These are phyloP conservation scores for Erinaceus europaeus DNA, from an alignment of 2,113 vertebrate species.

Conservation along the genomic window DNA sequence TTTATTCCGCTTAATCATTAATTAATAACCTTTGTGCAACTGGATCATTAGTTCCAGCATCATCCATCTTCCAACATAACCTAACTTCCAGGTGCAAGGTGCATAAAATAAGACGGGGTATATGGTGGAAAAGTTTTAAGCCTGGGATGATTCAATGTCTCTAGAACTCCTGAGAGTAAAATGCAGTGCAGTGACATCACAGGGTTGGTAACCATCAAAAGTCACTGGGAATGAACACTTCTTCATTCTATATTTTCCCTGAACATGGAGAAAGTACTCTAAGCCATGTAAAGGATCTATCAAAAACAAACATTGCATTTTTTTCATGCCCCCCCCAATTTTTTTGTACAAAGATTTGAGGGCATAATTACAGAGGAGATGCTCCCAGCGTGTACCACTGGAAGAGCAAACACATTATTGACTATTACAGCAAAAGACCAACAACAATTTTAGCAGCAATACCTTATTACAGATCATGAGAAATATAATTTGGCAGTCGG, in stretches of 20 bases:
- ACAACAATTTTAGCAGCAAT: slow-evolving; percentile 28
- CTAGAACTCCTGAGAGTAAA: background rate
- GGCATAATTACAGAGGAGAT: background rate
- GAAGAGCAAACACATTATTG: background rate
- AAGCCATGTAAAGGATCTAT: background rate
- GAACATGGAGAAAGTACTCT: accelerated
- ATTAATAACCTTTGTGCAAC: background rate
- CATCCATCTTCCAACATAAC: background rate
- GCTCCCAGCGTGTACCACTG: background rate
- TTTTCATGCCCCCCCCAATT: background rate
- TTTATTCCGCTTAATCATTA: background rate
- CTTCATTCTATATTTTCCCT: background rate
- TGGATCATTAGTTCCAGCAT: background rate
- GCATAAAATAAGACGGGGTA: background rate
- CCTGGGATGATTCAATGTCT: background rate
- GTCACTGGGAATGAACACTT: background rate
- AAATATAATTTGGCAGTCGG: too few relatives aligned
- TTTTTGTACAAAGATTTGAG: background rate
- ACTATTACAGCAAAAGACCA: background rate
- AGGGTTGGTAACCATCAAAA: background rate
- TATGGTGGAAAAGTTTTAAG: background rate
- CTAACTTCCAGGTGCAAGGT: background rate
- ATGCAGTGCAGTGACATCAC: background rate
- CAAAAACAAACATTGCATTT: background rate
- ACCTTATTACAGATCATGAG: too few relatives aligned